These are phyloP conservation scores for Galemys pyrenaicus DNA, from an alignment of 2,113 vertebrate species.

Conservation along the genomic window DNA sequence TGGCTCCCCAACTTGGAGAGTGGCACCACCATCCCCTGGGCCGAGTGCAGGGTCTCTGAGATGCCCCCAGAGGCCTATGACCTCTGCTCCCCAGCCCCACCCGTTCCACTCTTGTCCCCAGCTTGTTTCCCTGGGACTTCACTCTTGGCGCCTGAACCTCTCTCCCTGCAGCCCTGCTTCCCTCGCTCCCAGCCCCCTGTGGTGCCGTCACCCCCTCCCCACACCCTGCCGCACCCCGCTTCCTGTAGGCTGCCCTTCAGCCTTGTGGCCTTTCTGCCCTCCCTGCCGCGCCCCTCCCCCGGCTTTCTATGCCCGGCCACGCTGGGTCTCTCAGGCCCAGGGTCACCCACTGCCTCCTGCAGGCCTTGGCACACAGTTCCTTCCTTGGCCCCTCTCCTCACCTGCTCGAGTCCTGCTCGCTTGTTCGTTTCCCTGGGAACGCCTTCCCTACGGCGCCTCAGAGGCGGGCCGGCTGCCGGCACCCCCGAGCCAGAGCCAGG, in stretches of 20 bases:
- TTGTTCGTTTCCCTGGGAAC: neutral
- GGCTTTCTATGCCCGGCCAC: neutral
- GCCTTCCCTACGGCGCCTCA: neutral
- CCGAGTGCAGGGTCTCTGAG: neutral
- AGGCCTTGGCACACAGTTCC: neutral
- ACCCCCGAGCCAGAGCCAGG: too few species aligned
- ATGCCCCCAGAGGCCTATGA: neutral
- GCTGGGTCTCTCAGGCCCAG: neutral
- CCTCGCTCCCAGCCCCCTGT: rapidly evolving
- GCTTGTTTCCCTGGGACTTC: neutral
- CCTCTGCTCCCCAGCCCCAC: neutral
- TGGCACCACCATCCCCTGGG: rapidly evolving
- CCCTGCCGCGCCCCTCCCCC: rapidly evolving
- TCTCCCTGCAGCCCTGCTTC: neutral
- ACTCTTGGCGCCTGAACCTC: neutral
- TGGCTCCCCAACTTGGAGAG: neutral
- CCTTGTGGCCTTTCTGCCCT: neutral
- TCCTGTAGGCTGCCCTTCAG: too few species aligned
- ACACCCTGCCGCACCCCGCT: too few species aligned
- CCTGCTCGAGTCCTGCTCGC: neutral
- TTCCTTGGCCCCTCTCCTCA: neutral
- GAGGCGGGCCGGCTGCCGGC: neutral
- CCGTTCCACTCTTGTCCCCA: rapidly evolving
- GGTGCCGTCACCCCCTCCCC: neutral
- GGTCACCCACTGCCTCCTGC: neutral